Evolutionary conservation across 2,888 invertebrate genomes (phyloP).

Genomic region (Eledona agricola): DNA sequence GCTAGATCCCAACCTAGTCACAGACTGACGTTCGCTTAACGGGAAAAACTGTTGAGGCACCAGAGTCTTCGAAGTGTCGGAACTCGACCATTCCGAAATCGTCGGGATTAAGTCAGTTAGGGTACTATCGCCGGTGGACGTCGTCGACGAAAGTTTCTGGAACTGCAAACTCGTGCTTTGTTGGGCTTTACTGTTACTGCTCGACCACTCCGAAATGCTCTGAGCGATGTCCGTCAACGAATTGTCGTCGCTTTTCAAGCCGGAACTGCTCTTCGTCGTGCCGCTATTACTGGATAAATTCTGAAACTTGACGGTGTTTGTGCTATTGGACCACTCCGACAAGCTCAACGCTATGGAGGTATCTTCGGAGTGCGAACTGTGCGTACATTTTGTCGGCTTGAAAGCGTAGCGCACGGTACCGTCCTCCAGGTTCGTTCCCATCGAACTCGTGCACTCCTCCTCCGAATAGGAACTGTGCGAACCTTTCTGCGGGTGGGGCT

Average conservation of each 20-base stretch:
- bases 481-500: conserved; percentile 56
- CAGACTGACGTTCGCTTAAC: conserved; percentile 40
- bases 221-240: conserved; percentile 77
- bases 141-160: conserved; percentile 59
- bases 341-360: conserved; percentile 86
- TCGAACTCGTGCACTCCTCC: conserved; percentile 73
- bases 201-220: conserved; percentile 85
- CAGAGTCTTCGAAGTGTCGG: conserved; percentile 75
- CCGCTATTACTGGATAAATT: conserved; percentile 73
- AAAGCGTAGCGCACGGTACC: conserved; percentile 83
- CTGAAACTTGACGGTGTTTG: conserved; percentile 83
- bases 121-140: conserved; percentile 58
- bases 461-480: conserved; percentile 77
- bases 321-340: conserved; percentile 89
- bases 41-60: conserved; percentile 66
- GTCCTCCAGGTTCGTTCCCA: conserved; percentile 78
- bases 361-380: conserved; percentile 86
- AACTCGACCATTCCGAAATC: conserved; percentile 83
- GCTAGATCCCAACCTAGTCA: conserved; percentile 56
- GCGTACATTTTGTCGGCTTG: conserved; percentile 82
- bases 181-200: conserved; percentile 76
- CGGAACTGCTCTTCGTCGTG: conserved; percentile 70
- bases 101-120: conserved; percentile 77
- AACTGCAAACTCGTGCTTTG: conserved; percentile 56
- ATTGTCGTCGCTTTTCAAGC: conserved; percentile 81